Base-by-base conservation (phyloP, 1,140 invertebrate species). In the Sycobia sp. region DNA sequence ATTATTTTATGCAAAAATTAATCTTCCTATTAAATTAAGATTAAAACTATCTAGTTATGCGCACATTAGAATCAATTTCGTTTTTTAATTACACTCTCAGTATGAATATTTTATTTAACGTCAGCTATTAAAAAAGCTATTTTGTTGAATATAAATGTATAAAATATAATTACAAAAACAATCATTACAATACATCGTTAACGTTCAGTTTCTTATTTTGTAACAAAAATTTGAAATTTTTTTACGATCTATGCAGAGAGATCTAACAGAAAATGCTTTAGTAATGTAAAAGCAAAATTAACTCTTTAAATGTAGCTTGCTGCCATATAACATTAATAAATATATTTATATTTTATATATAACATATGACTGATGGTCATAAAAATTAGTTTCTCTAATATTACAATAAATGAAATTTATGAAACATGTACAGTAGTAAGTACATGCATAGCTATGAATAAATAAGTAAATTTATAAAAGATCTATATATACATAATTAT, bases 261-360 rank as follows among this genome's bases (percentile, higher is more conserved):
- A 63, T 63, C 46, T 57, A 63, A 63, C 61, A 63, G 56, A 55
- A 61, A 34, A 57, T 63, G 61, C 61, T 63, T 63, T 63, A 54
- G 61, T 63, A 56, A 51, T 34, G 57, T 38, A 50, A 63, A 63
- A 63, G 61, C 61, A 36, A 63, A 41, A 55, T 38, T 49, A 56
- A 16, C 11, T 34, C 53, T 63, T n/a, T 63, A 57, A 57, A 34
- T 63, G 38, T 57, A 63, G 36, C 38, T n/a, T 63, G 54, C 61
- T 50, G 54, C 46, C 46, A 36, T 56, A 34, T 57, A 63, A 55
- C 51, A 41, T 55, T 51, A 56, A 57, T 54, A 62, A 32, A 62
- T 55, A 62, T 55, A 62, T 55, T 49, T 47, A 25, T 46, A 29
- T n/a, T 43, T 47, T 51, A 36, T 51, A 29, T 47, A 41, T 56